phyloP scores from a whole-genome alignment of 2,113 vertebrate species.

The Cyanoramphus novaezelandiae region DNA sequence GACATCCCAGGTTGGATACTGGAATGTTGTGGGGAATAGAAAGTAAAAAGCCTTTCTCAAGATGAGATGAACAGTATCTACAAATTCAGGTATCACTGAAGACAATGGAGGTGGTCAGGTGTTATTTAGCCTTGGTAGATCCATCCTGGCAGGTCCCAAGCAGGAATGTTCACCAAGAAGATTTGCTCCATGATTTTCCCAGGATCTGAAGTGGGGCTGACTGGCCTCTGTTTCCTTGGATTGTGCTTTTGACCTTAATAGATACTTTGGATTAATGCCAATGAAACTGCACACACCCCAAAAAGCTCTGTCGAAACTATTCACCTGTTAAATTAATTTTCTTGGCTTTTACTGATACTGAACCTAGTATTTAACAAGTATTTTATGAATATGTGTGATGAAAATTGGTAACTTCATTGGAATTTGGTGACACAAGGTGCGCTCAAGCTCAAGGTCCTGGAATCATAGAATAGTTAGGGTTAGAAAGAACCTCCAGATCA shows the following conservation, averaged over 20 bases:
- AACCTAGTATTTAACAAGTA: neutral
- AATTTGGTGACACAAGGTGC: neutral
- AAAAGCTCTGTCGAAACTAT: neutral
- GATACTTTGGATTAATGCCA: neutral
- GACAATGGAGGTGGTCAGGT: neutral
- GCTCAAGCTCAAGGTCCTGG: no score
- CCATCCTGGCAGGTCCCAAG: neutral
- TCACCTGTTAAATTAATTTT: neutral
- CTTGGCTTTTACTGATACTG: neutral
- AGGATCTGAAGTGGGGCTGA: neutral
- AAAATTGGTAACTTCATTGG: neutral
- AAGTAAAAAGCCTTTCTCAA: neutral
- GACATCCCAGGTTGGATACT: neutral
- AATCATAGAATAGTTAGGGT: no score
- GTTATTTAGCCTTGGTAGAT: neutral
- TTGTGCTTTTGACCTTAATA: neutral
- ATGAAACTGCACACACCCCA: rapidly evolving
- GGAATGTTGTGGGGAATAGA: neutral
- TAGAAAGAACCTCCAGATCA: no score
- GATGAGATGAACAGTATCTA: neutral
- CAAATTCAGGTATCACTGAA: neutral
- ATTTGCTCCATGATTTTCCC: neutral
- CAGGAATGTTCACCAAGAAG: neutral
- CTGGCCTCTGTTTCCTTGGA: neutral
- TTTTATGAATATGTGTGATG: neutral